Percentiles rank a stretch among this genome's conserved stretches.
Conservation (phyloP, 2,797 vertebrate species). For the Sebastes flavidus region DNA sequence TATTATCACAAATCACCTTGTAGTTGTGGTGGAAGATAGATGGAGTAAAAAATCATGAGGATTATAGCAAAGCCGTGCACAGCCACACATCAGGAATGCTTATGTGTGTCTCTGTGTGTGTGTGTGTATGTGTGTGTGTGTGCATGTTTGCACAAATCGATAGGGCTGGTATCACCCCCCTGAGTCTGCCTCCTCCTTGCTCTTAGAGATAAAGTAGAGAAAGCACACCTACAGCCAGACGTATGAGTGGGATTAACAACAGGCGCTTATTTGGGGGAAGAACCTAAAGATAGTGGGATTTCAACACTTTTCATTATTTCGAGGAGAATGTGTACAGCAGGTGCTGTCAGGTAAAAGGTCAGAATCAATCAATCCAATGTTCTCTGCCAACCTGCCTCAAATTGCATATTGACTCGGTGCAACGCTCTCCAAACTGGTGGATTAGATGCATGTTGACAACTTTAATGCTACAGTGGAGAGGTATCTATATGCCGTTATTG, state of each 20-base stretch:
- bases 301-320: conserved; percentile 74
- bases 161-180: conserved; percentile 61
- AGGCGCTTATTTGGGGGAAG: conserved; percentile 69
- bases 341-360: conserved; percentile 77
- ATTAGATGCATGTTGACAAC: conserved; percentile 69
- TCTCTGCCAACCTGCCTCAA: conserved; percentile 66
- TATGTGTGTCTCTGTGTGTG: not conserved
- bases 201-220: conserved; percentile 67
- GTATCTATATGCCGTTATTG: conserved; percentile 26
- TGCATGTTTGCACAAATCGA: conserved; percentile 66
- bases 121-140: not conserved
- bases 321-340: conserved; percentile 67
- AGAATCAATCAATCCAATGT: conserved; percentile 79
- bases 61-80: conserved; percentile 48
- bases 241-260: conserved; percentile 75
- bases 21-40: conserved; percentile 1
- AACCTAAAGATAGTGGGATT: conserved; percentile 74
- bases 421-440: conserved; percentile 54
- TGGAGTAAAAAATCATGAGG: conserved; percentile 38
- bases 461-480: conserved; percentile 39
- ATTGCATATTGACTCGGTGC: conserved; percentile 78
- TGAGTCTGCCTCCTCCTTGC: conserved; percentile 42
- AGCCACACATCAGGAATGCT: conserved; percentile 16
- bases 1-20: conserved; percentile 7
- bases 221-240: conserved; percentile 66